Evolutionary conservation across 2,113 vertebrate species (phyloP), one percentile per base, ranked within the genome.

Genomic region (Corythaixoides concolor): DNA sequence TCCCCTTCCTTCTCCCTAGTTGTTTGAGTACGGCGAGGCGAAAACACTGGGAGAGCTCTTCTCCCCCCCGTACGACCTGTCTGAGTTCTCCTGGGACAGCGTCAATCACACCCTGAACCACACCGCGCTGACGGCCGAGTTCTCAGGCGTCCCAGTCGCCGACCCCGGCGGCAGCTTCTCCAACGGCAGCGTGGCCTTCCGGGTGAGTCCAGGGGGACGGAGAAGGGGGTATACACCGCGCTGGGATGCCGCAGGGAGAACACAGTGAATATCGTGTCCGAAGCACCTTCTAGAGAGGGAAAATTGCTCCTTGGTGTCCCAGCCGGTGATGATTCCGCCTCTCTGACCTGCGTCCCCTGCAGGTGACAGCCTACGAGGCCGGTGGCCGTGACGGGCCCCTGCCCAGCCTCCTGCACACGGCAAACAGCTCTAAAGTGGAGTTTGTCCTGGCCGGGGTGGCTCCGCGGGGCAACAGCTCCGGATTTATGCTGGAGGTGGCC

Each of bases 371-470:
- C 5, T 99, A 98, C 15, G 97, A 96, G 33, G 45, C 73, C 0
- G 22, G 75, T 0, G 98, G 99, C 37, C 98, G 99, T 0, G 98
- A 93, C 0, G 2, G 6, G 5, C n/a, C 18, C 1, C 98, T 98
- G 95, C 99, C 99, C 47, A 95, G 98, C 70, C 99, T 99, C 80
- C 97, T 98, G 17, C 99, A 99, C 96, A 98, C 97, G 0, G 97
- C 98, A 0, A 98, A 99, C 97, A 98, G 98, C 97, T 98, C 99
- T 14, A 99, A 99, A 95, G 37, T 99, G 41, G 96, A 95, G 47
- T 97, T 99, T n/a, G 26, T 97, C 87, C 85, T 99, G 39, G 86
- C 92, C 0, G 98, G 98, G 7, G 87, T 98, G 39, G 45, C 28
- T 1, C 98, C 98, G 0, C 95, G 97, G 9, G 97, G 98, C 1